Evolutionary conservation across 2,113 vertebrate genomes (phyloP).

Genomic region (Aphelocoma coerulescens): DNA sequence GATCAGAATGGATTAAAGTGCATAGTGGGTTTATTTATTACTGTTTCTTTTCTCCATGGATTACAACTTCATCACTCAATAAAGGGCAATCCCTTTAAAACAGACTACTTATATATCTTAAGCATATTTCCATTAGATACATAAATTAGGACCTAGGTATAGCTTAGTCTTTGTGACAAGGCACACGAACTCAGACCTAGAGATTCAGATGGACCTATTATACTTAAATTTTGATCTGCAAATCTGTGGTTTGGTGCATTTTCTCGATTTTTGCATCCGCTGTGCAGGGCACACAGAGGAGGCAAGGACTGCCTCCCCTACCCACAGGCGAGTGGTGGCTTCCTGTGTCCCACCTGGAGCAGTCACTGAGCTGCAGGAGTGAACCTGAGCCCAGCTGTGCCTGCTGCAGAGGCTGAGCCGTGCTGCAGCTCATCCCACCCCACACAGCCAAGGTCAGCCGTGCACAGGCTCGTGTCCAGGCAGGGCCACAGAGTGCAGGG

Average conservation of each 20-base stretch:
- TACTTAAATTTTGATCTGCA: background rate
- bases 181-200: background rate
- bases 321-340: fast-evolving
- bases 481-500: background rate
- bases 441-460: fast-evolving
- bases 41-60: background rate
- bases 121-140: background rate
- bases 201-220: background rate
- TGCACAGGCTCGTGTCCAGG: background rate
- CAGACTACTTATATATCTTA: background rate
- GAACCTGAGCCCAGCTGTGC: background rate
- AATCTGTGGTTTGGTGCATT: background rate
- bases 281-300: background rate
- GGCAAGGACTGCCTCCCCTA: background rate
- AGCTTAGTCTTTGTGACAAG: background rate
- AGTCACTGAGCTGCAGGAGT: background rate
- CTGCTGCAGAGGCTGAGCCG: background rate
- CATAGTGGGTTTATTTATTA: background rate
- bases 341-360: fast-evolving
- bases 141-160: background rate
- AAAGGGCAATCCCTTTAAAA: background rate
- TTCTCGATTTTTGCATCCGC: background rate
- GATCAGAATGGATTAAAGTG: background rate
- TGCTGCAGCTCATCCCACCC: background rate
- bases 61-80: background rate